Evolutionary conservation across 2,797 vertebrate species (phyloP).

Genomic region (Paguma larvata): DNA sequence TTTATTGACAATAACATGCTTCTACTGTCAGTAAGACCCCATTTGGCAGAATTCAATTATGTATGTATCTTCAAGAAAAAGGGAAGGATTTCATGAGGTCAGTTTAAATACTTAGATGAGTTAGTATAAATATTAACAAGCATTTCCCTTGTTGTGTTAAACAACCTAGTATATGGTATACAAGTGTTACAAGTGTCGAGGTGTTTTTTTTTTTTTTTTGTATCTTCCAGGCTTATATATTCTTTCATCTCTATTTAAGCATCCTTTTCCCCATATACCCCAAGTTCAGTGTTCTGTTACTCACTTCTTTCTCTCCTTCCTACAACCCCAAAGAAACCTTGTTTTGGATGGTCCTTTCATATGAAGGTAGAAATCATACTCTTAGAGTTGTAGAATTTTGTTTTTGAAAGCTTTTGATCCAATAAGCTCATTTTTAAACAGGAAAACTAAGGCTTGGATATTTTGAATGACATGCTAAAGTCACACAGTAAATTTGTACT

Average conservation of each 20-base stretch:
- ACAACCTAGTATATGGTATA: neutral
- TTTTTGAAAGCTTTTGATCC: neutral
- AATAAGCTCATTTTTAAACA: neutral
- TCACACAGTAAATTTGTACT: neutral
- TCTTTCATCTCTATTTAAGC: neutral
- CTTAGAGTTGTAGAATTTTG: neutral
- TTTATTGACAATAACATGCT: slow-evolving; percentile 37
- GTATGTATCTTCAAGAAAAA: neutral
- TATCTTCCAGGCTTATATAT: neutral
- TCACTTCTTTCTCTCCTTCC: neutral
- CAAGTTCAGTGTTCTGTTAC: neutral
- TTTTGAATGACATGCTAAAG: neutral
- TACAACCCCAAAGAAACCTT: neutral
- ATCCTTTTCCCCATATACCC: neutral
- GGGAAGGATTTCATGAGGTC: neutral
- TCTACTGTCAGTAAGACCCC: neutral
- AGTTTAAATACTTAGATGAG: neutral
- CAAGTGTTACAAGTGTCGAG: neutral
- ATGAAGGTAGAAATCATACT: neutral
- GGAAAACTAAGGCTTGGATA: neutral
- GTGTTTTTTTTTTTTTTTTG: neutral
- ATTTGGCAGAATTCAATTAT: neutral
- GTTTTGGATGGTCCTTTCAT: slow-evolving; percentile 7
- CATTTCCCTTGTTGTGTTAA: neutral
- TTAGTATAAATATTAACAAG: neutral